Conservation (phyloP, 2,113 vertebrate genomes). For the Puntigrus tetrazona region DNA sequence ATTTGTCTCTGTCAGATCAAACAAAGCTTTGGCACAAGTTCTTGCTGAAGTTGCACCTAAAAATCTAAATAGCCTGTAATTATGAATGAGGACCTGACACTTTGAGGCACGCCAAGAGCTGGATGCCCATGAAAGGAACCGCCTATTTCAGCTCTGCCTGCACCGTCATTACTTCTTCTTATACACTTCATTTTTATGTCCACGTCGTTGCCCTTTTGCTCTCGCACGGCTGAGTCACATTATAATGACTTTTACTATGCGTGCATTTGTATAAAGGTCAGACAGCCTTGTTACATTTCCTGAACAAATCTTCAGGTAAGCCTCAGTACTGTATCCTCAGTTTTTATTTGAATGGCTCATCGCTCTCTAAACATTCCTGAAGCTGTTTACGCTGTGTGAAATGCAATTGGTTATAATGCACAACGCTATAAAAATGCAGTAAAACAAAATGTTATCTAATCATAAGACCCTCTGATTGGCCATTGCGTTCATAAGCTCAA, state of each 20-base stretch:
- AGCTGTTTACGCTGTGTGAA: no score
- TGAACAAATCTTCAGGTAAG: not conserved
- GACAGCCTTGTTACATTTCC: not conserved
- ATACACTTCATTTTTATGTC: conserved; percentile 27
- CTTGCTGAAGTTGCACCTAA: conserved; percentile 51
- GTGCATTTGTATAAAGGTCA: not conserved
- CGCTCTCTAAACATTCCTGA: no score
- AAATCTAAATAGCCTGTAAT: conserved; percentile 45
- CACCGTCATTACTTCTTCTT: not conserved
- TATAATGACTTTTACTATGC: conserved; percentile 8
- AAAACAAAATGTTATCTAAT: no score
- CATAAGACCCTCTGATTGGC: no score
- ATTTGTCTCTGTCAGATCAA: not conserved
- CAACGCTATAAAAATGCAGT: no score
- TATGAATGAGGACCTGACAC: conserved; percentile 41
- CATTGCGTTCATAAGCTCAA: no score
- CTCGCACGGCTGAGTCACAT: conserved; percentile 5
- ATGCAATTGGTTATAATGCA: no score
- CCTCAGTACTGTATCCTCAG: not conserved
- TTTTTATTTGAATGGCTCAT: not conserved
- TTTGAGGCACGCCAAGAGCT: conserved; percentile 6
- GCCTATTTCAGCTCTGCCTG: conserved; percentile 22
- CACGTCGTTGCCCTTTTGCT: not conserved
- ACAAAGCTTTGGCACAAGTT: conserved; percentile 13
- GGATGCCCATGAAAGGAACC: conserved; percentile 47